Evolutionary conservation across 2,888 invertebrate species (phyloP), one percentile per base, ranked within the genome.

Genomic region (Empis livida): DNA sequence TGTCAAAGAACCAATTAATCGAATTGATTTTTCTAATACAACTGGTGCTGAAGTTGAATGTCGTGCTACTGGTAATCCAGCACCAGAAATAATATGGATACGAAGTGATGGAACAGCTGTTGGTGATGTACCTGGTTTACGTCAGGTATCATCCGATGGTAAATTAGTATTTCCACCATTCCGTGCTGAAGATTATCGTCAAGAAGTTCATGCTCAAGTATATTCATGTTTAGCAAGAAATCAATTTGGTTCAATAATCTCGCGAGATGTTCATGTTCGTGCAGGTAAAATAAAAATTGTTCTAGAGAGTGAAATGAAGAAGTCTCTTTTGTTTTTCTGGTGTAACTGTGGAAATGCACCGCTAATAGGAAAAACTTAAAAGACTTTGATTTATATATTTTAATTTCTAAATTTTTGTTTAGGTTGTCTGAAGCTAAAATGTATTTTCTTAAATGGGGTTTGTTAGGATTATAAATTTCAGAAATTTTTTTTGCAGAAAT

Each of bases 81-180:
- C 85, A 55, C 91, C 93, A 47, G 87, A 89, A 67, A 87, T 94
- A 56, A 89, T 92, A 62, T 95, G 94, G 94, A 83, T 92, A 45
- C 81, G 89, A 58, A 81, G 84, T 56, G 92, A 93, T 70, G 93
- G 93, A 49, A 84, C 84, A 49, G 88, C 90, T 51, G 88, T 94
- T 50, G 90, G 90, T 50, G 90, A 90, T 64, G 89, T 93, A 31
- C 89, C 91, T 55, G 92, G 87, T 58, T 71, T 91, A 49, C 74
- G 88, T 71, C 87, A 88, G 77, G 88, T 86, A 59, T 64, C 90
- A 59, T 84, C 90, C 47, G 93, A 94, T 70, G 93, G 94, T 62
- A 92, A 93, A 64, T 73, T 95, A 60, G 86, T 91, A 45, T 93
- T 95, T 68, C 91, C 91, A 50, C 92, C 94, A 32, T 95, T 95